A percentile compares a stretch with the other conserved stretches of the same genome.
These are phyloP conservation scores for Sarcophaga caerulescens DNA, from an alignment of 2,888 invertebrate species.

Conservation along the genomic window DNA sequence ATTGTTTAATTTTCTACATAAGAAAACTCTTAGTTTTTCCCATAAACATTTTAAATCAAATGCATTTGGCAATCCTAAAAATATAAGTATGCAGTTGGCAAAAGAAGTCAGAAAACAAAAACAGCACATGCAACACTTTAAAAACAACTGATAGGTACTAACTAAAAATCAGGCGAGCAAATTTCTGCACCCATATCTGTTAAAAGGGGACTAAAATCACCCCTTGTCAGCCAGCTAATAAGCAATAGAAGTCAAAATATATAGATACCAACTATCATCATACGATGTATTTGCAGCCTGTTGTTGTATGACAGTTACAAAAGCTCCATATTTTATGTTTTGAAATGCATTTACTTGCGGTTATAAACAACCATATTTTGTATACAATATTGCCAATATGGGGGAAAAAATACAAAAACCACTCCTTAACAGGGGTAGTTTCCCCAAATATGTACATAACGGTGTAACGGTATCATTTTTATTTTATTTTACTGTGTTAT, in stretches of 20 bases:
- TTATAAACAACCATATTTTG: too few species aligned
- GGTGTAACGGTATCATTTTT: not conserved
- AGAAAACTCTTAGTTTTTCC: too few species aligned
- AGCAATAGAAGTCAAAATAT: not conserved
- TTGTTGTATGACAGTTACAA: too few species aligned
- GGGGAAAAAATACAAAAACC: too few species aligned
- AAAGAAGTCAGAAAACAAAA: not conserved
- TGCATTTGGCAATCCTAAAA: slow-evolving; percentile 32
- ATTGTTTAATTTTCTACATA: too few species aligned
- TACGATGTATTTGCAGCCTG: too few species aligned
- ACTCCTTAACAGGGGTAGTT: too few species aligned
- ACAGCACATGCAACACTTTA: slow-evolving; percentile 40
- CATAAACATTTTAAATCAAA: too few species aligned
- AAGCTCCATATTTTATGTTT: too few species aligned
- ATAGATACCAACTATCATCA: too few species aligned
- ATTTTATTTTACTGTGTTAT: not conserved
- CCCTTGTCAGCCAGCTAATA: not conserved
- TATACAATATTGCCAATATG: too few species aligned
- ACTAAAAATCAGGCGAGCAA: slow-evolving; percentile 77
- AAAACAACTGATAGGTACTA: slow-evolving; percentile 72
- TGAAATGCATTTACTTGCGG: too few species aligned
- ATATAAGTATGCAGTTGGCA: not conserved
- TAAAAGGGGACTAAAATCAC: slow-evolving; percentile 11
- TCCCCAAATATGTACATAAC: not conserved
- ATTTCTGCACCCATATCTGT: slow-evolving; percentile 15